Evolutionary conservation across 2,797 vertebrate species (phyloP), one percentile per base, ranked within the genome.

Genomic region (Myiotriccus ornatus): DNA sequence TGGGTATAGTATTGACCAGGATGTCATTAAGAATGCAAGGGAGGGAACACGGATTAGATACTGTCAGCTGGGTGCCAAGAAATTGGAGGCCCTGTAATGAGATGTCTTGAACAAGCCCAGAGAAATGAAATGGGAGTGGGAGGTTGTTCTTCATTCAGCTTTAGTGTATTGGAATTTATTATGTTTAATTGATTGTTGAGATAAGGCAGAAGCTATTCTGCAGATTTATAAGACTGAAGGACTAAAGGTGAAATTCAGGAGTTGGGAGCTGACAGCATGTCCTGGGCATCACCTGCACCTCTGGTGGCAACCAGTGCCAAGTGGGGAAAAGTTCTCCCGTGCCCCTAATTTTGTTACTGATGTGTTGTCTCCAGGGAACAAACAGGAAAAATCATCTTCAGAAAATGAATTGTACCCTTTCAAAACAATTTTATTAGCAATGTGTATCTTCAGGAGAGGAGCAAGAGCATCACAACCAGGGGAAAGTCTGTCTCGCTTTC

Each of bases 51-150:
- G 44, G 77, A 79, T 93, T 74, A 74, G 84, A 67, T 88, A 46
- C 35, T 90, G 85, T 79, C 92, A 95, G 73, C 86, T 76, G 69
- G 27, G 22, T 94, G 92, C 93, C 93, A 96, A 91, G 87, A 69
- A 86, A 90, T 57, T 67, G 79, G 62, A 82, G 67, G 7, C 27
- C 85, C 67, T 79, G 52, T 92, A 95, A 95, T 89, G 92, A 91
- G 71, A 84, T 88, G 63, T 73, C 91, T 59, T 69, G 60, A 92
- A 62, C 89, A 70, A 89, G 70, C 25, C 59, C 92, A 87, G 76
- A 75, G 90, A 70, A 91, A 87, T 69, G 32, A 81, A 87, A 71
- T 7, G 63, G 34, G 23, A 18, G 2, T 9, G 30, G n/a, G 34
- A 28, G 23, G 20, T 15, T 69, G 47, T 55, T 24, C 44, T 94